These are phyloP conservation scores for Pyrgus malvae DNA, from an alignment of 2,888 invertebrate genomes.

Conservation along the genomic window DNA sequence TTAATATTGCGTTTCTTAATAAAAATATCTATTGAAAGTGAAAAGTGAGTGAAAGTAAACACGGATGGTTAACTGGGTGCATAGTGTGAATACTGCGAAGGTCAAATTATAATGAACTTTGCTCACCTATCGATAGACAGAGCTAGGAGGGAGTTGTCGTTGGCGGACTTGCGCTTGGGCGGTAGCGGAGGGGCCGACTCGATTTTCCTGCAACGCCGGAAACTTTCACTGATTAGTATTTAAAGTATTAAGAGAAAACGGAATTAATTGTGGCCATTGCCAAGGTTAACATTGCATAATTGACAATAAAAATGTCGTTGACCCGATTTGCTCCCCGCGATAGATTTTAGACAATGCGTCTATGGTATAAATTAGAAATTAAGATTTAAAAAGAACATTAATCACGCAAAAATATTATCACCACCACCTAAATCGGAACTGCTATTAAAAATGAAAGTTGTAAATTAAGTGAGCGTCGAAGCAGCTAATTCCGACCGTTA, in stretches of 20 bases:
- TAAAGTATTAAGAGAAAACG: constrained; percentile 34
- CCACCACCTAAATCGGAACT: background rate
- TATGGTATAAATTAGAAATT: constrained; percentile 13
- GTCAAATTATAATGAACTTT: constrained; percentile 19
- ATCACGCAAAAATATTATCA: constrained; percentile 6
- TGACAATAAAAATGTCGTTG: background rate
- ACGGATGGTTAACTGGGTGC: constrained; percentile 6
- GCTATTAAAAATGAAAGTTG: constrained; percentile 15
- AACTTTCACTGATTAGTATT: constrained; percentile 41
- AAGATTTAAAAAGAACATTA: background rate
- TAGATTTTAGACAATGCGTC: background rate
- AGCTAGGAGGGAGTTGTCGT: constrained; percentile 77
- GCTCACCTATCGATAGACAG: constrained; percentile 84
- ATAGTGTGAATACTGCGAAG: constrained; percentile 2
- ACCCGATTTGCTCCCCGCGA: background rate
- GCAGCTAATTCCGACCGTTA: constrained; percentile 15
- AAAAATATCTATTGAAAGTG: constrained; percentile 4
- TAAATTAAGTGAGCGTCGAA: constrained; percentile 9
- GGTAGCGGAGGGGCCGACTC: constrained; percentile 90
- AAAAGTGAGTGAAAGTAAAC: constrained; percentile 19
- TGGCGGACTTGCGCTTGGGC: constrained; percentile 85
- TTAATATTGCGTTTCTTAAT: background rate
- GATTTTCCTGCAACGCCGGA: constrained; percentile 76
- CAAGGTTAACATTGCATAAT: constrained; percentile 27
- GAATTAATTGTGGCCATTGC: constrained; percentile 25